Evolutionary conservation across 2,113 vertebrate species (phyloP).

Genomic region (Neolamprologus variostigma): DNA sequence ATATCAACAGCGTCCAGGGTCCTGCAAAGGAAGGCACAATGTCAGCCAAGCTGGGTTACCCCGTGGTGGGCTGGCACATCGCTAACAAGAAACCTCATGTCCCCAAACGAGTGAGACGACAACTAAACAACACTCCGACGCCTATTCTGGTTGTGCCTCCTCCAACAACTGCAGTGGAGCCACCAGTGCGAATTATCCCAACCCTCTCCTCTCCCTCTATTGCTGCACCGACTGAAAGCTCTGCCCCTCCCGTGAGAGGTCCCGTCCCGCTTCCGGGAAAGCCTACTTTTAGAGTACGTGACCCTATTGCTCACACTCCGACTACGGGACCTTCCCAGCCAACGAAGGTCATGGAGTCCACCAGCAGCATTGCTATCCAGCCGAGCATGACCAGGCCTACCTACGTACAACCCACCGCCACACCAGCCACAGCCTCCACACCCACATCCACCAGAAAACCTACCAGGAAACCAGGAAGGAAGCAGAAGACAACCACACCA

Average conservation of each 20-base stretch:
- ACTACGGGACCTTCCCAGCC: constrained; percentile 82
- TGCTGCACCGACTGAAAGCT: constrained; percentile 82
- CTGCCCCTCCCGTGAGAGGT: constrained; percentile 80
- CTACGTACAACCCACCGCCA: constrained; percentile 77
- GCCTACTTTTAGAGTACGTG: constrained; percentile 84
- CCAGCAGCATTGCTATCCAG: constrained; percentile 73
- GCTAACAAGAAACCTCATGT: constrained; percentile 93
- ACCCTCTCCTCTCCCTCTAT: constrained; percentile 87
- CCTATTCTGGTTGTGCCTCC: constrained; percentile 79
- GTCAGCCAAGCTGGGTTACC: constrained; percentile 91
- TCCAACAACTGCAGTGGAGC: constrained; percentile 81
- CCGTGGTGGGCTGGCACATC: constrained; percentile 97
- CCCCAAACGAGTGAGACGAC: constrained; percentile 83
- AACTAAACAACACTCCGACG: constrained; percentile 86
- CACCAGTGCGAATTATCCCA: constrained; percentile 84
- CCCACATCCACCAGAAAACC: constrained; percentile 64
- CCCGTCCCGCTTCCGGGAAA: constrained; percentile 84
- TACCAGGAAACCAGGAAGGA: constrained; percentile 74
- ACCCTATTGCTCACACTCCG: constrained; percentile 83
- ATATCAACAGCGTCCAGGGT: constrained; percentile 84
- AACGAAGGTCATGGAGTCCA: constrained; percentile 79
- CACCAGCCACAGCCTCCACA: constrained; percentile 61
- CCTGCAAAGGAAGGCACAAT: constrained; percentile 92
- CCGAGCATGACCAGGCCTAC: constrained; percentile 78
- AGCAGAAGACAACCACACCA: constrained; percentile 77